Percentiles rank a stretch among this genome's conserved stretches.
Conservation (phyloP, 2,888 invertebrate genomes). For the Xestia rhomboidea region DNA sequence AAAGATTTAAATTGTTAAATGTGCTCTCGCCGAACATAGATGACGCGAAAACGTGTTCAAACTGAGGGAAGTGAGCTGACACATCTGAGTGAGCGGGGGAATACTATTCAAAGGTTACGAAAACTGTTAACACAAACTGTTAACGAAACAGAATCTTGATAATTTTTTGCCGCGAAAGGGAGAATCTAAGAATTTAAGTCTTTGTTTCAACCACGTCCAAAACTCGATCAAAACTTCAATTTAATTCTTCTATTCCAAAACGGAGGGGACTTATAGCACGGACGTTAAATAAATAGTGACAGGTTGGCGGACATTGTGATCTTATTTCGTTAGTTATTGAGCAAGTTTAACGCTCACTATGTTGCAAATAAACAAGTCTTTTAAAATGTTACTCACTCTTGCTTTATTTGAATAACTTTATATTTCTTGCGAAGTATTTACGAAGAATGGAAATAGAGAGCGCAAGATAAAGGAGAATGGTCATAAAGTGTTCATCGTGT, state of each 20-base stretch:
- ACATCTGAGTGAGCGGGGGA: not conserved
- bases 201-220: not conserved
- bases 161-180: not conserved
- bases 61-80: not conserved
- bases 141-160: not conserved
- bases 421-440: constrained; percentile 24
- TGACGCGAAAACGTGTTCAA: not conserved
- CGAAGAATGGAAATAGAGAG: not conserved
- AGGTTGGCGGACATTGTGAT: constrained; percentile 45
- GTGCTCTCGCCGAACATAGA: not conserved
- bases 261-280: not conserved
- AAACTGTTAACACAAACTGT: too few relatives aligned
- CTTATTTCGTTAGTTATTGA: constrained; percentile 51
- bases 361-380: constrained; percentile 48
- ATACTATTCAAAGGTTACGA: not conserved
- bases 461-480: not conserved
- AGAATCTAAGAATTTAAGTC: not conserved
- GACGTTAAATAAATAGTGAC: constrained; percentile 27
- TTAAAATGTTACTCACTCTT: constrained; percentile 43
- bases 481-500: not conserved
- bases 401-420: constrained; percentile 34
- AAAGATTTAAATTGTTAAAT: not conserved
- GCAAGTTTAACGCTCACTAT: constrained; percentile 46
- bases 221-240: not conserved
- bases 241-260: not conserved